A percentile compares a stretch with the other conserved stretches of the same genome.
phyloP scores from a whole-genome alignment of 35 echinoderm and acorn worm species.

The Holothuria glaberrima region DNA sequence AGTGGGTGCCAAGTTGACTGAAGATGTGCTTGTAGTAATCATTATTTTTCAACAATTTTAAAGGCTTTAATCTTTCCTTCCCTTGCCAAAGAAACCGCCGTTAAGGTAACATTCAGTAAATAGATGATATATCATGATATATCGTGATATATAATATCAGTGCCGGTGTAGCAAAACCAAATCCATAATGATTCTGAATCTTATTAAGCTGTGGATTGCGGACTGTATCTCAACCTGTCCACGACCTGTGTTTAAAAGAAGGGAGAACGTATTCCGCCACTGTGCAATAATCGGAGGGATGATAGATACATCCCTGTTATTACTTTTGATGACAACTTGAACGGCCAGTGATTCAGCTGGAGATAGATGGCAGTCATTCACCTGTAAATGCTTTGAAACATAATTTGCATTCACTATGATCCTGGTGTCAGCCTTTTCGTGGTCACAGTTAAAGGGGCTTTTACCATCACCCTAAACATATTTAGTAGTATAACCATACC shows the following conservation, averaged over 20 bases:
- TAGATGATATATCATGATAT: no score
- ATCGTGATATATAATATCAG: no score
- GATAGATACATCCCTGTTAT: constrained; percentile 72
- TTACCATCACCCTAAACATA: no score
- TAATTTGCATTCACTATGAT: constrained; percentile 58
- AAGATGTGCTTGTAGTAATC: constrained; percentile 25
- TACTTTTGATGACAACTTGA: constrained; percentile 47
- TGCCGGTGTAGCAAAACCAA: constrained; percentile 20
- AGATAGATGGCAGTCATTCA: neutral
- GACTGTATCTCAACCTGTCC: constrained; percentile 62
- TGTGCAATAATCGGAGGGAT: constrained; percentile 14
- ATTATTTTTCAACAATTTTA: constrained; percentile 34
- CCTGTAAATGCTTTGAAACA: neutral
- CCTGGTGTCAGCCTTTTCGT: constrained; percentile 78
- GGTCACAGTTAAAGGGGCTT: no score
- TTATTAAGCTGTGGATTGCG: constrained; percentile 48
- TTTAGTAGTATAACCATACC: no score
- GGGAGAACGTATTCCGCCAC: neutral
- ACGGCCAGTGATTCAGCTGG: neutral
- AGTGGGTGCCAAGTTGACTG: constrained; percentile 40
- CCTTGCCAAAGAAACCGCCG: constrained; percentile 63
- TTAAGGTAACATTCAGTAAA: constrained; percentile 71
- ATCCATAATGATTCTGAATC: constrained; percentile 44
- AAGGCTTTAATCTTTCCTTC: constrained; percentile 70
- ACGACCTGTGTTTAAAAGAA: constrained; percentile 67